Conservation (phyloP, 2,888 invertebrate species). For the Thymelicus acteon region DNA sequence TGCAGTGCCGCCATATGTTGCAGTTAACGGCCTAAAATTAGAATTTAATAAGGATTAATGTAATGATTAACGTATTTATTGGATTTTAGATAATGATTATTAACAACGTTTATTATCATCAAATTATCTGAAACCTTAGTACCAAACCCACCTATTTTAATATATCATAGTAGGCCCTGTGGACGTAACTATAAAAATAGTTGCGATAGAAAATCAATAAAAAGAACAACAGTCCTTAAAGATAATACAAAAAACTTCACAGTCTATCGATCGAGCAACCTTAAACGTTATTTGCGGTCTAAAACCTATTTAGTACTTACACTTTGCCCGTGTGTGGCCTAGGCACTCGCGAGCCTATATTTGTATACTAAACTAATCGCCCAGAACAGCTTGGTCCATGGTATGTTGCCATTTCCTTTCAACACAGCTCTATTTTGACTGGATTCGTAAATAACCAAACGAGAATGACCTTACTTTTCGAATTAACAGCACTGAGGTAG, state of each 20-base stretch:
- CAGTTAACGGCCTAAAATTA: too few relatives aligned
- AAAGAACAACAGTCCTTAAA: constrained; percentile 1
- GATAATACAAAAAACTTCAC: neutral
- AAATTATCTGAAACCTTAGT: too few relatives aligned
- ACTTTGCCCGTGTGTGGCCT: constrained; percentile 51
- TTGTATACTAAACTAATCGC: constrained; percentile 39
- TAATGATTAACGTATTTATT: too few relatives aligned
- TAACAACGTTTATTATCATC: too few relatives aligned
- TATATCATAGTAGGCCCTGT: too few relatives aligned
- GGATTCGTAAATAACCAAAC: neutral
- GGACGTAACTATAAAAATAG: neutral
- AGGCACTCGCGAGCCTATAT: constrained; percentile 44
- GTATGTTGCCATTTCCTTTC: neutral
- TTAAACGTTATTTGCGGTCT: constrained; percentile 49
- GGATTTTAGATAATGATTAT: too few relatives aligned
- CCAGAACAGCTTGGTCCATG: constrained; percentile 13
- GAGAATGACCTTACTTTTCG: constrained; percentile 1
- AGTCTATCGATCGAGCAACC: constrained; percentile 35
- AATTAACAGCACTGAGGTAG: constrained; percentile 37
- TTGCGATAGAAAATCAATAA: neutral
- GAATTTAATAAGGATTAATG: too few relatives aligned
- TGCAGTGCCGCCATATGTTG: too few relatives aligned
- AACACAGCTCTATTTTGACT: constrained; percentile 15
- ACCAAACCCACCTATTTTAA: too few relatives aligned
- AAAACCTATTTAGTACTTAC: constrained; percentile 52